phyloP scores from a whole-genome alignment of 2,113 vertebrate species.

The Zosterops lateralis region DNA sequence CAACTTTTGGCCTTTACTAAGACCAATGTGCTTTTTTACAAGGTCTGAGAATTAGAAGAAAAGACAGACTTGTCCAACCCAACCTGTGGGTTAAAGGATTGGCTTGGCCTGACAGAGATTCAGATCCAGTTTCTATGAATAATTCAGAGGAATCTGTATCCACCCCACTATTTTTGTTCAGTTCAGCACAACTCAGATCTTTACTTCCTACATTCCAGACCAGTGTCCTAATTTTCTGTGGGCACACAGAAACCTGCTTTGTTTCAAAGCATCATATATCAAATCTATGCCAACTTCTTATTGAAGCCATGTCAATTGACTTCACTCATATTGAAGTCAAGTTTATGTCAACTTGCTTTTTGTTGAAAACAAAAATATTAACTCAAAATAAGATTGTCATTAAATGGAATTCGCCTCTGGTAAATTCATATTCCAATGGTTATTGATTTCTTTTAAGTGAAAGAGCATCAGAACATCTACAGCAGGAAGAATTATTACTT shows the following conservation, averaged over 20 bases:
- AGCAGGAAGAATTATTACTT: slow-evolving; percentile 12
- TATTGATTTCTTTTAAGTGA: slow-evolving; percentile 36
- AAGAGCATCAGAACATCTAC: slow-evolving; percentile 24
- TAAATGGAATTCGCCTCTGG: not conserved
- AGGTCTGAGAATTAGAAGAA: not conserved
- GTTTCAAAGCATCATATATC: not conserved
- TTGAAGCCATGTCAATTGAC: not conserved
- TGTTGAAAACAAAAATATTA: not conserved
- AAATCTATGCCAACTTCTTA: not conserved
- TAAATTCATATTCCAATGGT: not conserved
- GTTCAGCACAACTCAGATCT: not conserved
- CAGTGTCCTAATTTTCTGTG: not conserved
- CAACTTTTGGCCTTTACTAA: not conserved
- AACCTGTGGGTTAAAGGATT: not conserved
- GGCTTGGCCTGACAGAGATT: not conserved
- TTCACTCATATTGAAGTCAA: not conserved
- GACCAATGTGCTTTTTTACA: not conserved
- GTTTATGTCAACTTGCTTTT: not conserved
- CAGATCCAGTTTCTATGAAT: not conserved
- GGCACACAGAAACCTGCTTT: not conserved
- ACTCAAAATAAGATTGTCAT: not conserved
- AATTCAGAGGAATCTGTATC: not conserved
- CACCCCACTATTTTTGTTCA: not conserved
- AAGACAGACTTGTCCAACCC: not conserved
- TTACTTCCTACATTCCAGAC: not conserved